Conservation (phyloP, 2,113 vertebrate species). For the Mionectes macconnelli region DNA sequence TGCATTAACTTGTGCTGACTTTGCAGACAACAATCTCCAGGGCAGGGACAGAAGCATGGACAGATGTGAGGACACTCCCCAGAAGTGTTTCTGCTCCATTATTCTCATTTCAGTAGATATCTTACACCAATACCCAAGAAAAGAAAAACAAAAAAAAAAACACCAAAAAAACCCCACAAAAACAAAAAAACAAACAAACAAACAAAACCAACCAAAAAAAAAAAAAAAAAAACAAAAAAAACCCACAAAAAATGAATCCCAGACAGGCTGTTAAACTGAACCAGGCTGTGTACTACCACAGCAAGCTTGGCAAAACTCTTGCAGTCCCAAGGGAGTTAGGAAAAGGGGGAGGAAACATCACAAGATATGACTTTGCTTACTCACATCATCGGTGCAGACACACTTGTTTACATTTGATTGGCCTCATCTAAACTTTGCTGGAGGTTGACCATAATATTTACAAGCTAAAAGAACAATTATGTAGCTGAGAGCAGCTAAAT, state of each 20-base stretch:
- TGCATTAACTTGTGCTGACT: not conserved
- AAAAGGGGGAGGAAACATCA: conserved; percentile 26
- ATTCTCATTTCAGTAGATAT: not conserved
- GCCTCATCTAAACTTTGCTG: conserved; percentile 58
- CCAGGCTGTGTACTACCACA: not conserved
- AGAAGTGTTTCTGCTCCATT: not conserved
- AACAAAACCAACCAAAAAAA: no score
- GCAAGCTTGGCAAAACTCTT: not conserved
- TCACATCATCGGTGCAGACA: conserved; percentile 1
- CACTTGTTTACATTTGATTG: conserved; percentile 49
- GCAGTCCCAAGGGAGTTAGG: not conserved
- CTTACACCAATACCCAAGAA: not conserved
- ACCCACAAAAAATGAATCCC: not conserved
- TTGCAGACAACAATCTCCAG: not conserved
- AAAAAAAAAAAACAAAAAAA: no score
- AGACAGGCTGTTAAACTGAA: not conserved
- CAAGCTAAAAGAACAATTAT: conserved; percentile 37
- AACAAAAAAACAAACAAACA: no score
- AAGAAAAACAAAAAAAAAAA: not conserved
- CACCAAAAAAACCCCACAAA: no score
- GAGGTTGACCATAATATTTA: conserved; percentile 67
- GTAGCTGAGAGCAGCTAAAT: conserved; percentile 51
- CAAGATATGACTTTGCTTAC: not conserved
- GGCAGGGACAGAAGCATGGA: not conserved
- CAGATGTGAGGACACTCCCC: fast-evolving